Evolutionary conservation across 2,888 invertebrate species (phyloP), one percentile per base, ranked within the genome.

Genomic region (Leptinotarsa tumamoca): DNA sequence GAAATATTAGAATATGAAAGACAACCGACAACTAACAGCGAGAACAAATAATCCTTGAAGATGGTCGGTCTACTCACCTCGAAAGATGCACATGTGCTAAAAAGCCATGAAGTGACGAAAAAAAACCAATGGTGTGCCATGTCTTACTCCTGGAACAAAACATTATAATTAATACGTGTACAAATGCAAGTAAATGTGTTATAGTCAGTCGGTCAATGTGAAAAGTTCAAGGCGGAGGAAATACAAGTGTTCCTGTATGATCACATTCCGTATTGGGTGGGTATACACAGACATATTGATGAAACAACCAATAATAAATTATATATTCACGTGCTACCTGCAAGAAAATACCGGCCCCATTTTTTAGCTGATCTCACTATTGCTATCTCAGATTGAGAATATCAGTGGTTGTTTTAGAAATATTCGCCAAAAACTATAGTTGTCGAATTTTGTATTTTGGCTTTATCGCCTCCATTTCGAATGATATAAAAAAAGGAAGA

Each of bases 81-180:
- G 79, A 81, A 80, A 67, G 83, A 78, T 78, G 81, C 75, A 74
- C 84, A 81, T 72, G 81, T 76, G 77, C 80, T 81, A 74, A 82
- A 75, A 56, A 83, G 78, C 81, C 82, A 80, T 75, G 81, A 81
- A 86, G 78, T 87, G 87, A 89, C 86, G 87, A 81, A 82, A 87
- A 80, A 86, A 88, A 76, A 86, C 86, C 83, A 87, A 88, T 82
- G 89, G 88, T 82, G 89, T 88, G 79, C 88, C 89, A 49, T 86
- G 87, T 80, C 80, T 78, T 23, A 58, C 21, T 79, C 80, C 83
- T 83, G 85, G 82, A 68, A 89, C 76, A 87, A 87, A 80, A 87
- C 87, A 81, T 84, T 86, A 79, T 86, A 86, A 79, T 70, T 70
- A 58, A 54, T 56, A 18, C 17, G 58, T 70, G 17, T 58, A 23